A percentile compares a stretch with the other conserved stretches of the same genome.
Conservation (phyloP, 1,140 invertebrate genomes). For the Platyscapa corneri region DNA sequence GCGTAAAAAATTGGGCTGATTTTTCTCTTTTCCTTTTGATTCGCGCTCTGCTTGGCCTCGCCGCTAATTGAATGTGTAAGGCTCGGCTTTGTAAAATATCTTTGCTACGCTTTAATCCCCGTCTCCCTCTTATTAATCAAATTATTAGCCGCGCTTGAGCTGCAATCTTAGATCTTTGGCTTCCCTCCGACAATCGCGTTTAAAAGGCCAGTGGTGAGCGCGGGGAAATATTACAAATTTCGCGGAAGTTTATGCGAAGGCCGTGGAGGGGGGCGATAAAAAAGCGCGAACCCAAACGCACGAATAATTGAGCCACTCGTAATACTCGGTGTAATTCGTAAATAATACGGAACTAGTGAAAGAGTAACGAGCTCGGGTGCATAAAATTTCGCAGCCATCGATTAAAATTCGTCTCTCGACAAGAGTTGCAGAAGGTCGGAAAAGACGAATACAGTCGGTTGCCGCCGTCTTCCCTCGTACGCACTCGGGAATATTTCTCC, state of each 20-base stretch:
- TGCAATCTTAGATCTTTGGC: no score
- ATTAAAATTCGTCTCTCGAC: not conserved
- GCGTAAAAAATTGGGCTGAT: not conserved
- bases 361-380: not conserved
- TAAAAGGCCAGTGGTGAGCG: no score
- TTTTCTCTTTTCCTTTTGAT: conserved; percentile 1
- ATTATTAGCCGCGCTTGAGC: no score
- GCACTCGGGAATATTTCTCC: not conserved
- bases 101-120: not conserved
- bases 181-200: no score
- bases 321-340: not conserved
- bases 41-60: not conserved
- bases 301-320: not conserved
- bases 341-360: not conserved
- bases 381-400: not conserved
- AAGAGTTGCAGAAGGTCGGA: not conserved
- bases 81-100: no score
- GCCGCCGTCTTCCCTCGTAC: not conserved
- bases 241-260: no score
- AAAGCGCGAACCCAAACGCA: no score
- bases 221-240: no score
- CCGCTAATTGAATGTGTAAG: not conserved
- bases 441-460: not conserved
- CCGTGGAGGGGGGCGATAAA: no score
- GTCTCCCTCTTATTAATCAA: not conserved